A percentile compares a stretch with the other conserved stretches of the same genome.
These are phyloP conservation scores for Rhynchonycteris naso DNA, from an alignment of 2,797 vertebrate species.

Conservation along the genomic window DNA sequence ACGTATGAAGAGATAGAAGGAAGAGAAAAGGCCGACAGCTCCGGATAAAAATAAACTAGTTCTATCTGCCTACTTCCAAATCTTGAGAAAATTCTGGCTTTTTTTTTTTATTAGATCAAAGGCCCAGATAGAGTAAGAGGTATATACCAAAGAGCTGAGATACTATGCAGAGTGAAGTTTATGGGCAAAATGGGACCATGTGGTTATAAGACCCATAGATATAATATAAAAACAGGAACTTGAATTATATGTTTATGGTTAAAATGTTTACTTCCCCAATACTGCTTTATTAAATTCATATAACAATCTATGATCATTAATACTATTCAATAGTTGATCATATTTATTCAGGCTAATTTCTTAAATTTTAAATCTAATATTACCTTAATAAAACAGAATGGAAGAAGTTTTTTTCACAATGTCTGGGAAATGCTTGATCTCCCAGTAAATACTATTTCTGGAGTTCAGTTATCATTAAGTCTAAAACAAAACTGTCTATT, in stretches of 20 bases:
- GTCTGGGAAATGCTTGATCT: conserved; percentile 26
- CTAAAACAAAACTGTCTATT: neutral
- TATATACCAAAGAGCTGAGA: neutral
- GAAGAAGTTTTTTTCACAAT: conserved; percentile 3
- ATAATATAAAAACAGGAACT: neutral
- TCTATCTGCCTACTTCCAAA: conserved; percentile 31
- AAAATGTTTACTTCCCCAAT: neutral
- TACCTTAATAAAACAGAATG: conserved; percentile 45
- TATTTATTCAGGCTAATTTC: conserved; percentile 13
- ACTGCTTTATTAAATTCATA: neutral
- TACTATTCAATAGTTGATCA: conserved; percentile 7
- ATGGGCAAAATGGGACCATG: neutral
- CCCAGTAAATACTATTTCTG: conserved; percentile 17
- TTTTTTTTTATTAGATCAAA: conserved; percentile 15
- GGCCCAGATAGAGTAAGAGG: neutral
- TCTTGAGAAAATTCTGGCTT: conserved; percentile 14
- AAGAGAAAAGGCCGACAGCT: neutral
- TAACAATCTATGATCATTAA: neutral
- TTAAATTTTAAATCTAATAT: conserved; percentile 42
- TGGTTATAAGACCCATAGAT: neutral
- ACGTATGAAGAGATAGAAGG: conserved; percentile 33
- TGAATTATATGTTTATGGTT: neutral
- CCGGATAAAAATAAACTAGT: conserved; percentile 45
- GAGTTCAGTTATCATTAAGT: neutral
- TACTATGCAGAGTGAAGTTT: neutral